Evolutionary conservation across 2,888 invertebrate genomes (phyloP), one percentile per base, ranked within the genome.

Genomic region (Callimorpha dominula): DNA sequence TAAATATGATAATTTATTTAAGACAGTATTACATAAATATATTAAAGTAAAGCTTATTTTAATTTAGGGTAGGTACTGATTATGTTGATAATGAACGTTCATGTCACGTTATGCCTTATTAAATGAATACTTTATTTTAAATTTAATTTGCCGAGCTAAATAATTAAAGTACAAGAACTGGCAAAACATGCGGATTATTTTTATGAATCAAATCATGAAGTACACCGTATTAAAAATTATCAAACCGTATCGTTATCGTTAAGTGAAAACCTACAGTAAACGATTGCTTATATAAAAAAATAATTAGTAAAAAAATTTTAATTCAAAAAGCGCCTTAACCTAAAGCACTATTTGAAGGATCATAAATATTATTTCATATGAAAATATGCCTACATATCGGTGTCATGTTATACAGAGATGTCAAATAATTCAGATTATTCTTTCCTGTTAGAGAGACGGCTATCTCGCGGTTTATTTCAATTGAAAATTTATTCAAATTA

Each of bases 401-500:
- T 77, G 72, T 79, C 67, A 77, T 84, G 79, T 77, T 79, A 65
- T 74, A 77, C 71, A 65, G 46, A 67, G 77, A 73, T 84, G 86
- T 87, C 85, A 81, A 82, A 88, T 87, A 87, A 80, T 82, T 88
- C 80, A 86, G 78, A 81, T 79, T 84, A 80, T 81, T 83, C 81
- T 84, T 83, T 81, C 75, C 81, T 80, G 76, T 79, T 80, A 71
- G 77, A 62, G 74, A 77, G 82, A 80, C 72, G 81, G 77, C 79
- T 75, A 78, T 70, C 73, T 75, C 67, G 77, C 77, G 64, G 71
- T 81, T 85, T 83, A 86, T 84, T 85, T 86, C 76, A 84, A 89
- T 87, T 79, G 80, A 70, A 71, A 86, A 85, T 88, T 88, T 88
- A 90, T 90, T 90, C 79, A 89, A 90, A 90, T 89, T 75, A 83